These are phyloP conservation scores for Pollenia angustigena DNA, from an alignment of 2,888 invertebrate species.

Conservation along the genomic window DNA sequence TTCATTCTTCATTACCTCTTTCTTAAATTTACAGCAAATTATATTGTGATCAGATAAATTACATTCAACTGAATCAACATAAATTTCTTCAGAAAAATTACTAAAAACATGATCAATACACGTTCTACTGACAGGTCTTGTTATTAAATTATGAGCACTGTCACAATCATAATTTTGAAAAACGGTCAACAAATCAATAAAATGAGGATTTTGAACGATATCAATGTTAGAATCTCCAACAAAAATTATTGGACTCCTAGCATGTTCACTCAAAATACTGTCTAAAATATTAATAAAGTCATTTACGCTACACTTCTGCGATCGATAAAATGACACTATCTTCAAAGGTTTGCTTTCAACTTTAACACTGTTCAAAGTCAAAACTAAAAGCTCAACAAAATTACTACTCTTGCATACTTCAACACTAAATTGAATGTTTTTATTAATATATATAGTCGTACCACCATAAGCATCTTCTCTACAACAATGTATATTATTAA, in stretches of 20 bases:
- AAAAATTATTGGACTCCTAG: constrained; percentile 27
- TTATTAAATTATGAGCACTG: constrained; percentile 21
- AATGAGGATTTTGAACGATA: not conserved
- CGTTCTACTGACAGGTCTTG: constrained; percentile 18
- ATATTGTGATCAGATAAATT: constrained; percentile 41
- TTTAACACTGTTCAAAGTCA: constrained; percentile 32
- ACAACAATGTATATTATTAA: too few species aligned
- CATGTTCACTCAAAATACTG: constrained; percentile 9
- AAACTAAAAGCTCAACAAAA: constrained; percentile 22
- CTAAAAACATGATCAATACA: constrained; percentile 40
- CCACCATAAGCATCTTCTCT: too few species aligned
- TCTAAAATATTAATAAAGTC: constrained; percentile 15
- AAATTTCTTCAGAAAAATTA: constrained; percentile 20
- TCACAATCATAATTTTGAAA: constrained; percentile 45
- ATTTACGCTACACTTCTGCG: constrained; percentile 17
- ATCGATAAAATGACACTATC: constrained; percentile 37
- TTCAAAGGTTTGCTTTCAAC: constrained; percentile 23
- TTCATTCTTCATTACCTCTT: not conserved
- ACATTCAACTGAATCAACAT: constrained; percentile 23
- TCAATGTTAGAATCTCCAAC: constrained; percentile 51
- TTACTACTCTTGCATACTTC: constrained; percentile 20
- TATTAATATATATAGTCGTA: not conserved
- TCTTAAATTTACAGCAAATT: not conserved
- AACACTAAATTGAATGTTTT: constrained; percentile 7
- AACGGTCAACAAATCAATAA: not conserved